Evolutionary conservation across 2,113 vertebrate genomes (phyloP), one percentile per base, ranked within the genome.

Genomic region (Clarias magur): DNA sequence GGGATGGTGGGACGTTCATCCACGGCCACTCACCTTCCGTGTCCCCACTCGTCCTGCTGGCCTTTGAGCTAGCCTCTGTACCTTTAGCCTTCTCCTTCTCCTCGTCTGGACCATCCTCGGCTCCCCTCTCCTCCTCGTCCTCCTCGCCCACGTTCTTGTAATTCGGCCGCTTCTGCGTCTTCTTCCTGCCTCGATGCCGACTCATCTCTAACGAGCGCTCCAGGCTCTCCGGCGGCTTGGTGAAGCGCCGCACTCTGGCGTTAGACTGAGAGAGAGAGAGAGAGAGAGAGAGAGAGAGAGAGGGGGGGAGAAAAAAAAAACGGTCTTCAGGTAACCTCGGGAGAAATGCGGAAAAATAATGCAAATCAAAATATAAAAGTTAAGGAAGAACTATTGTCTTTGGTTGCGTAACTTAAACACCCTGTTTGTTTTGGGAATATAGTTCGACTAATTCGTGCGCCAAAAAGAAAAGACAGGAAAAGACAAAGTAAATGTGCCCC

Each of bases 131-230:
- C 59, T 99, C 98, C 17, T 99, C 98, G 6, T 99, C 98, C 7
- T 99, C 98, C 91, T 99, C 98, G 30, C 98, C 98, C 87, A 99
- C 94, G 42, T 99, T 99, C 94, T 99, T 99, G 92, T 99, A 99
- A 93, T 99, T 99, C 65, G 98, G 98, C 86, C 98, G 96, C 91
- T 99, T 99, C 89, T 98, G 97, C 13, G 95, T 89, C 80, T 94
- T 96, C 92, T 97, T 97, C 91, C 95, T 97, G 68, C 98, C 97
- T 10, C 96, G 96, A 54, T 98, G 97, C 85, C 97, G 97, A 48
- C 96, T 99, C 88, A 99, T 96, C 93, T 99, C 98, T 86, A 99
- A 94, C 42, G 98, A 99, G 53, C 97, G 96, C 89, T 99, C 98
- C 65, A 99, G 94, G 6, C 97, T 95, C 94, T 99, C 98, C 0